Conservation (phyloP, 2,888 invertebrate genomes). For the Luperina testacea region DNA sequence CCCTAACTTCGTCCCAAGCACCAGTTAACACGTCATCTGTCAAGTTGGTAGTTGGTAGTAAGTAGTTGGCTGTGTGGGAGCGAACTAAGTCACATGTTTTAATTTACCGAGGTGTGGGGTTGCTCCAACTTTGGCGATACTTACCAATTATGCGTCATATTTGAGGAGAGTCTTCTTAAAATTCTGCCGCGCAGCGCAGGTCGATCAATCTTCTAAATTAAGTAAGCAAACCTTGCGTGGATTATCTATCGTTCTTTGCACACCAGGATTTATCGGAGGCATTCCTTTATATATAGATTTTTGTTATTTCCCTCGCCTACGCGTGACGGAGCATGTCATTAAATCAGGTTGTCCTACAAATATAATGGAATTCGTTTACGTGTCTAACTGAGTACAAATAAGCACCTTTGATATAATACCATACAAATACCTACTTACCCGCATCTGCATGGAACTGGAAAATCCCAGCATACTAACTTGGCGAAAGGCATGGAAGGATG, state of each 20-base stretch:
- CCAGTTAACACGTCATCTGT: slow-evolving; percentile 63
- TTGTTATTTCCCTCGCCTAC: neutral
- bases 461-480: slow-evolving; percentile 6
- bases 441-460: slow-evolving; percentile 4
- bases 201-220: slow-evolving; percentile 49
- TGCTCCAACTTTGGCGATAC: slow-evolving; percentile 43
- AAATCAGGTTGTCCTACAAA: neutral
- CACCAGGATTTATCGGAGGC: slow-evolving; percentile 16
- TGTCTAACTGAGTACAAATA: too few species aligned
- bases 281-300: slow-evolving; percentile 9
- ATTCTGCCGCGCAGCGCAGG: slow-evolving; percentile 28
- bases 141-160: slow-evolving; percentile 48
- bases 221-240: slow-evolving; percentile 34
- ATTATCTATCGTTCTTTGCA: slow-evolving; percentile 37
- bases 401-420: neutral
- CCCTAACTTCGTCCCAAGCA: slow-evolving; percentile 51
- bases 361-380: neutral
- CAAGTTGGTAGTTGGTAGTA: slow-evolving; percentile 54
- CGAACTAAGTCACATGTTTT: slow-evolving; percentile 51
- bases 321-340: neutral
- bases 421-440: neutral
- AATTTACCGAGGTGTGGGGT: slow-evolving; percentile 50
- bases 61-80: slow-evolving; percentile 43
- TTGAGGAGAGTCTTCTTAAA: slow-evolving; percentile 40
- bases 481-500: slow-evolving; percentile 21